Evolutionary conservation across 2,888 invertebrate genomes (phyloP), one percentile per base, ranked within the genome.

Genomic region (Sphaerophoria rueppellii): DNA sequence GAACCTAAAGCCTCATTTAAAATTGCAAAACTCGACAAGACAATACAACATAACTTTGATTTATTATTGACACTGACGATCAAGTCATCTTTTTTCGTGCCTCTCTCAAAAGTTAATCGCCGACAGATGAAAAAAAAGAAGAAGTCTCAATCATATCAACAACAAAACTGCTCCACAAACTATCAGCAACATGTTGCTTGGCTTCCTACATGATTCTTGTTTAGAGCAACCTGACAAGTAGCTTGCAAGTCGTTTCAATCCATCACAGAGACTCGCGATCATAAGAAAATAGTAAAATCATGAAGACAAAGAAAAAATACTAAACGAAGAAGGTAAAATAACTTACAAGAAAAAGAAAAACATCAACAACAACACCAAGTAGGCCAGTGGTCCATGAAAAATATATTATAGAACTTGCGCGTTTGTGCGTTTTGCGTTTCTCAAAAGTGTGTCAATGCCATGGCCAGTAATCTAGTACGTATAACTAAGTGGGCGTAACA

Each of bases 361-460:
- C 12, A 60, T 9, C 43, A 43, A 6, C 24, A 40, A 12, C 40
- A 24, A 24, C 24, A 24, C 4, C 43, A 24, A 54, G 40, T 67
- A 54, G 67, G 67, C 67, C 71, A 75, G 43, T 54, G 63, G 75
- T 55, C 75, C 75, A 81, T 71, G 63, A 81, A 67, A 54, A 32
- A 54, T n/a, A 40, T 6, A 48, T 46, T 1, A 52, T 72, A 77
- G 60, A 61, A 57, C 43, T 69, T 61, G 37, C 63, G 37, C 63
- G 37, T 67, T 67, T 69, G 40, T 69, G 63, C 61, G 24, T 63
- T 24, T 58, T 67, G 52, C 32, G 9, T 9, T 24, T 43, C 43
- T 50, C 16, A 37, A 72, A 82, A 70, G 70, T 82, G 34, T 82
- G 82, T 65, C 82, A 82, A 78, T 78, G 78, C 40, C 82, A 69